Conservation (phyloP, 2,797 vertebrate species). For the Pseudocheirus occidentalis region DNA sequence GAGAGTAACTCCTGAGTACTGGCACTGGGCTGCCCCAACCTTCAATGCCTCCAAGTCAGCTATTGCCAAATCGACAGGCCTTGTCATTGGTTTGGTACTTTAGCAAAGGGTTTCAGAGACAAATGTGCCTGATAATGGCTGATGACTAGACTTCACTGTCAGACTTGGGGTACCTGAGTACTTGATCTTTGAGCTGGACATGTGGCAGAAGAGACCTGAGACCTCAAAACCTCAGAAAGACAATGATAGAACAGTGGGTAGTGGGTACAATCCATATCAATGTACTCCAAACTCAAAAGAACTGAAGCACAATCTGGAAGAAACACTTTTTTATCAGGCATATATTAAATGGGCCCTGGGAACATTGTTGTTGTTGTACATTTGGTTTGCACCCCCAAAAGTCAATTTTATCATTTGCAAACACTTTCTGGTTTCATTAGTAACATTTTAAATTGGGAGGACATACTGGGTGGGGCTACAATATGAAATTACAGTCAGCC, state of each 20-base stretch:
- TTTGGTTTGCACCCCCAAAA: background rate
- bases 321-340: constrained; percentile 20
- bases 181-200: constrained; percentile 36
- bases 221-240: constrained; percentile 17
- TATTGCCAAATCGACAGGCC: constrained; percentile 55
- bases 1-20: background rate
- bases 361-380: background rate
- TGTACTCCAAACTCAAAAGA: background rate
- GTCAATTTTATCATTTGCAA: background rate
- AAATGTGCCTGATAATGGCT: constrained; percentile 31
- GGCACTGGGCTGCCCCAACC: background rate
- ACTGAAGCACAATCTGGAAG: background rate
- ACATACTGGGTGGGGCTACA: background rate
- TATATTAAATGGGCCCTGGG: background rate
- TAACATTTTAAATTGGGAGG: constrained; percentile 53
- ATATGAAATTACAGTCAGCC: constrained; percentile 10
- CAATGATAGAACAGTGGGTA: background rate
- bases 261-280: background rate
- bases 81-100: background rate
- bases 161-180: constrained; percentile 29
- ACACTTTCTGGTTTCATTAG: background rate
- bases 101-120: constrained; percentile 30
- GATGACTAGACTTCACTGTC: constrained; percentile 29
- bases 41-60: constrained; percentile 44
- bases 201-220: background rate